Percentiles rank a stretch among this genome's conserved stretches.
Conservation (phyloP, 2,888 invertebrate species). For the Hymenopus coronatus region DNA sequence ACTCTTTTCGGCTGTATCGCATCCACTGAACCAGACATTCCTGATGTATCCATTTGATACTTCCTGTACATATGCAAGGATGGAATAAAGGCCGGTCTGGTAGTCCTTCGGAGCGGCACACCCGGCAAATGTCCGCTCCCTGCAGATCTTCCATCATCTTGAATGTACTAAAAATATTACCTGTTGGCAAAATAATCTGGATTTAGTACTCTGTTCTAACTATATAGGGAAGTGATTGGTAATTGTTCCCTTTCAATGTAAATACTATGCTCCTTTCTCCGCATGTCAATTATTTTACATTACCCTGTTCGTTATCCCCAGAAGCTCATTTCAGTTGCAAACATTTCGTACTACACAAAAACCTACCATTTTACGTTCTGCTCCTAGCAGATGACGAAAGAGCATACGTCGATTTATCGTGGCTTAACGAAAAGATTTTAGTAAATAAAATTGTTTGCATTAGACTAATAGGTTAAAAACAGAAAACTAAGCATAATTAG, state of each 20-base stretch:
- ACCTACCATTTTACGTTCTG: not conserved
- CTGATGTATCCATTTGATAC: conserved; percentile 98
- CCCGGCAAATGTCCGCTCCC: conserved; percentile 91
- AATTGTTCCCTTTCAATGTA: no score
- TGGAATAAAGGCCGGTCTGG: conserved; percentile 92
- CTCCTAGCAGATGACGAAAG: not conserved
- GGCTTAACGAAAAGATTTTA: not conserved
- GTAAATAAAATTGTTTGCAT: not conserved
- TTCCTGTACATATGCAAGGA: conserved; percentile 98
- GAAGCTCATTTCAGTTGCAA: no score
- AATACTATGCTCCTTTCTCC: no score
- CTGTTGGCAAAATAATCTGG: not conserved
- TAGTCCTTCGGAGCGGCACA: conserved; percentile 92
- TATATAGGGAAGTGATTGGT: no score
- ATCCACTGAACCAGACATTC: conserved; percentile 99
- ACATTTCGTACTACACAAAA: not conserved
- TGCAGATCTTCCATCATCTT: conserved; percentile 53
- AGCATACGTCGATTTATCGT: not conserved
- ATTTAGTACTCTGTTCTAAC: not conserved
- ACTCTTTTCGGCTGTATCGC: conserved; percentile 97
- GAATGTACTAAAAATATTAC: not conserved
- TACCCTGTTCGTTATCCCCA: no score
- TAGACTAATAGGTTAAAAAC: not conserved
- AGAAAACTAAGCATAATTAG: not conserved
- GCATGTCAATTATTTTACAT: no score